Evolutionary conservation across 2,113 vertebrate species (phyloP).

Genomic region (Atractosteus spatula): DNA sequence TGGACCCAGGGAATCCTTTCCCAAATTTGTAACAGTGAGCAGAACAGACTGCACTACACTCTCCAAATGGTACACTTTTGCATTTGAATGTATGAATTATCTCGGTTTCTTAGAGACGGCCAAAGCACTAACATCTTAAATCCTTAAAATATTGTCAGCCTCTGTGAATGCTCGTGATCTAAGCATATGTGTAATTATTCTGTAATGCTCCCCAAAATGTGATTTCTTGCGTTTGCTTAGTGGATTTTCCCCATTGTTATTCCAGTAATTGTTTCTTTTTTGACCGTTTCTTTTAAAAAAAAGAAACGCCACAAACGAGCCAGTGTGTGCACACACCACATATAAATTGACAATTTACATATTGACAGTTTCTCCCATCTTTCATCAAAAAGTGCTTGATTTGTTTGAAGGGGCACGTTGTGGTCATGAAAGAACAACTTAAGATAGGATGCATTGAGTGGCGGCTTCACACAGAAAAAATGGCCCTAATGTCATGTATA

Average conservation of each 20-base stretch:
- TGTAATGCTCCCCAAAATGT: constrained; percentile 86
- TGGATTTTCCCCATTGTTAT: constrained; percentile 71
- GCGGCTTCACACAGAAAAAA: constrained; percentile 51
- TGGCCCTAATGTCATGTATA: constrained; percentile 37
- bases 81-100: constrained; percentile 90
- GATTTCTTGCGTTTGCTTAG: constrained; percentile 82
- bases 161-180: constrained; percentile 85
- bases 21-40: constrained; percentile 79
- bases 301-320: constrained; percentile 70
- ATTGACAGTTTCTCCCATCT: constrained; percentile 42
- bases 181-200: constrained; percentile 94
- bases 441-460: constrained; percentile 58
- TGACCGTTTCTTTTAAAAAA: constrained; percentile 67
- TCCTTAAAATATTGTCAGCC: constrained; percentile 88
- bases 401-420: constrained; percentile 59
- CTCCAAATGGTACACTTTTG: constrained; percentile 81
- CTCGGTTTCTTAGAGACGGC: constrained; percentile 81
- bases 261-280: constrained; percentile 83
- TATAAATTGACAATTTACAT: constrained; percentile 66
- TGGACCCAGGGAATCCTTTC: constrained; percentile 75
- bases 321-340: constrained; percentile 64
- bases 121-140: constrained; percentile 87
- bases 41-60: constrained; percentile 82
- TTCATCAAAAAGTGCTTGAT: constrained; percentile 40
- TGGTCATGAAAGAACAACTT: constrained; percentile 69